Evolutionary conservation across 2,113 vertebrate species (phyloP).

Genomic region (Mobula hypostoma): DNA sequence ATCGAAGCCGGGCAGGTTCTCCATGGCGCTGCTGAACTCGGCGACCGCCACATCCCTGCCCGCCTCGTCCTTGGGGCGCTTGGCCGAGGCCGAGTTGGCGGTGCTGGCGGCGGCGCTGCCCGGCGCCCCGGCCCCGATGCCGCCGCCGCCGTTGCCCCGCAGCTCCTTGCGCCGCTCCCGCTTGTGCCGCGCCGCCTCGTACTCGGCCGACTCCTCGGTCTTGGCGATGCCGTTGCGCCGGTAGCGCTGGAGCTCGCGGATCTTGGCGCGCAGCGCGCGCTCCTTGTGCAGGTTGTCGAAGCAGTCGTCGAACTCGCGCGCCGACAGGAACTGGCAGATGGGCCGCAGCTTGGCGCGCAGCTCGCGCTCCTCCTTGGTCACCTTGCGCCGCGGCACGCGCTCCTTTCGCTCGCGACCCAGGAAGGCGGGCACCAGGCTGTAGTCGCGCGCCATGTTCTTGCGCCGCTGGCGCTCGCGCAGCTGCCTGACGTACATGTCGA

Average conservation of each 20-base stretch:
- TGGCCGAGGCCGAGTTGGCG: conserved; percentile 25
- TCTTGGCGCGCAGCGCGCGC: conserved; percentile 78
- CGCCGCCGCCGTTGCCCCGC: conserved; percentile 61
- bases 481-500: conserved; percentile 96
- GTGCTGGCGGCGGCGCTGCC: background rate
- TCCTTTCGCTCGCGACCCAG: conserved; percentile 85
- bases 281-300: conserved; percentile 96
- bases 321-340: conserved; percentile 93
- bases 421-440: conserved; percentile 83
- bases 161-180: conserved; percentile 90
- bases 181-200: conserved; percentile 87
- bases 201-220: conserved; percentile 86
- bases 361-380: conserved; percentile 91
- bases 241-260: conserved; percentile 89
- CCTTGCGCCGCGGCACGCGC: conserved; percentile 72
- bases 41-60: conserved; percentile 79
- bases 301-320: conserved; percentile 86
- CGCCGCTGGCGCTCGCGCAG: conserved; percentile 83
- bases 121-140: conserved; percentile 43
- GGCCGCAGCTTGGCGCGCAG: conserved; percentile 74
- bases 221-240: conserved; percentile 86
- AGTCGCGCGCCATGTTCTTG: conserved; percentile 90
- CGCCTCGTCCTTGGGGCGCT: conserved; percentile 47
- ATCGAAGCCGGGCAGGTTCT: conserved; percentile 85
- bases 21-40: conserved; percentile 79